Evolutionary conservation across 2,113 vertebrate species (phyloP).

Genomic region (Platysteira castanea): DNA sequence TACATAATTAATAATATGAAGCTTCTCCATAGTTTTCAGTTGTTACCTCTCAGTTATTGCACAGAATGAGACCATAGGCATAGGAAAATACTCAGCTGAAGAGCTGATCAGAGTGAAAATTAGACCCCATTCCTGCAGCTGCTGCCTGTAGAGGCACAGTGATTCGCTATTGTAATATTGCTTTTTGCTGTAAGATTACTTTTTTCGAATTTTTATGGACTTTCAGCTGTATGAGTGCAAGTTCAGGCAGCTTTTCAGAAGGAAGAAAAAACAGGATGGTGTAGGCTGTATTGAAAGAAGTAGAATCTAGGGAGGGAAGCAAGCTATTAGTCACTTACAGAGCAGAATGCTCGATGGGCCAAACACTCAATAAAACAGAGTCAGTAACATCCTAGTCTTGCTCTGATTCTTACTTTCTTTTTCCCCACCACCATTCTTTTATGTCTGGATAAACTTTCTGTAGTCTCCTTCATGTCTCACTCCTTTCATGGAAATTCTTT

Average conservation of each 20-base stretch:
- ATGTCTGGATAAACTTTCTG: background rate
- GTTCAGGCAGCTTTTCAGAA: background rate
- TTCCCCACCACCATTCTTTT: background rate
- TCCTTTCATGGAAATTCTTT: background rate
- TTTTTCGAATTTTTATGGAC: background rate
- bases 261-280: background rate
- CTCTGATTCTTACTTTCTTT: background rate
- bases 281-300: background rate
- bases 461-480: background rate
- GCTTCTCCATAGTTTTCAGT: background rate
- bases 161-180: background rate
- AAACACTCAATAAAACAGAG: background rate
- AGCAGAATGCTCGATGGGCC: background rate
- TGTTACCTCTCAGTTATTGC: background rate
- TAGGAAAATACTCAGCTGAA: background rate
- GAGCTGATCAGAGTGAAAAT: background rate
- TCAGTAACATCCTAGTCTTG: background rate
- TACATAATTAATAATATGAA: background rate
- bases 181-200: background rate
- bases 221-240: background rate
- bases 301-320: background rate
- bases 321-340: background rate
- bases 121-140: background rate
- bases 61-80: background rate
- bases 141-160: background rate